Conservation (phyloP, 2,888 invertebrate species). For the Drosophila algonquin region DNA sequence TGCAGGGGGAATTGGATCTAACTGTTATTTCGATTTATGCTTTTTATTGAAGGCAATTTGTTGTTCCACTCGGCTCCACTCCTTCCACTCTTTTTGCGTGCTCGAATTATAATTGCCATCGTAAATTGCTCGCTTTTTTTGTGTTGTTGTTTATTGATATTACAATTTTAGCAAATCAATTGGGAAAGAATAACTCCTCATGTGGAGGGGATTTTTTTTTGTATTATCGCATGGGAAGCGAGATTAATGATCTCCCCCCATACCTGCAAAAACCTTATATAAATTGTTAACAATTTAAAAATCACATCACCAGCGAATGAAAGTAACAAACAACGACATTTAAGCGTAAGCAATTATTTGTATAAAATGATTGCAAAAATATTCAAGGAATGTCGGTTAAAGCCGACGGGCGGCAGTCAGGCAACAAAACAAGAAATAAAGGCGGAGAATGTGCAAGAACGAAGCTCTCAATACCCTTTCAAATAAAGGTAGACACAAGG, state of each 20-base stretch:
- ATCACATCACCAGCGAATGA: constrained; percentile 13
- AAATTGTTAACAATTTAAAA: constrained; percentile 25
- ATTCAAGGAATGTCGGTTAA: constrained; percentile 71
- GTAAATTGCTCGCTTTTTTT: constrained; percentile 52
- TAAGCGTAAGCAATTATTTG: constrained; percentile 50
- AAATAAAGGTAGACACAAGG: neutral
- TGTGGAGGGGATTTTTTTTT: neutral
- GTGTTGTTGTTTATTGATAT: constrained; percentile 37
- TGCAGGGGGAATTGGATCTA: constrained; percentile 3
- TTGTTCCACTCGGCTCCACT: constrained; percentile 42
- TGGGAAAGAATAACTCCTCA: constrained; percentile 33
- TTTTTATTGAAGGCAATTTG: constrained; percentile 72
- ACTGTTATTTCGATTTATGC: constrained; percentile 61
- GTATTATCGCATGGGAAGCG: neutral
- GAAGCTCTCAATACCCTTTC: neutral
- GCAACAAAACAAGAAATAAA: constrained; percentile 26
- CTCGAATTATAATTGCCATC: constrained; percentile 65
- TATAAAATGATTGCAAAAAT: constrained; percentile 61
- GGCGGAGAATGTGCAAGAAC: neutral
- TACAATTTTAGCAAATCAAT: constrained; percentile 38
- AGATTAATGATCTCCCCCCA: constrained; percentile 8
- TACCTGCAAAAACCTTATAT: constrained; percentile 15
- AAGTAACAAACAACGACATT: constrained; percentile 28
- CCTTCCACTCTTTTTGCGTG: constrained; percentile 6
- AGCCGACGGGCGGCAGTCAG: constrained; percentile 29